These are phyloP conservation scores for Phymastichus coffea DNA, from an alignment of 1,140 invertebrate species.

Conservation along the genomic window DNA sequence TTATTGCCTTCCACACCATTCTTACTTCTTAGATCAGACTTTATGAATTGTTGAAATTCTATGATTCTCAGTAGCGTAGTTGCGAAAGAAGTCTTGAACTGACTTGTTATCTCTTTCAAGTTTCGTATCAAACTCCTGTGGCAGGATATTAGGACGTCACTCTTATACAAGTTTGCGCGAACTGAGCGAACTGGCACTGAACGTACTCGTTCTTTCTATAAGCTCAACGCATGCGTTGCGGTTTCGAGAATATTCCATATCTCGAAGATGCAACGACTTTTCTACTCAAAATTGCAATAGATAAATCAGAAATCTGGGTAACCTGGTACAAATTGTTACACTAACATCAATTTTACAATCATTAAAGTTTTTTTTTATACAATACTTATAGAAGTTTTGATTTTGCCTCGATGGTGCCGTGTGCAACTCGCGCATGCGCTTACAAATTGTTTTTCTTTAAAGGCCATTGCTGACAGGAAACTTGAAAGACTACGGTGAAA, in stretches of 20 bases:
- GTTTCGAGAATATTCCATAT: conserved; percentile 4
- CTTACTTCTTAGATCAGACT: conserved; percentile 20
- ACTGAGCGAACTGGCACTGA: conserved; percentile 25
- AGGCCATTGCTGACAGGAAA: neutral
- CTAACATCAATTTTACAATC: no score
- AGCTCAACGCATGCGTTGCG: conserved; percentile 20
- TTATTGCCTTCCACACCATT: conserved; percentile 44
- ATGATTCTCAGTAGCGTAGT: no score
- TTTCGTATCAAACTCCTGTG: conserved; percentile 10
- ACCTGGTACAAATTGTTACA: no score
- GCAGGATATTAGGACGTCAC: conserved; percentile 19
- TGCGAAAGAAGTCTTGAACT: neutral
- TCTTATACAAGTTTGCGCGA: conserved; percentile 26
- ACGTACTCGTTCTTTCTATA: neutral
- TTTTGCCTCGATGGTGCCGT: conserved; percentile 30
- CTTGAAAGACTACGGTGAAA: conserved; percentile 1
- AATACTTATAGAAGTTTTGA: no score
- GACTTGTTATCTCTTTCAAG: conserved; percentile 16
- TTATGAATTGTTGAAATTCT: neutral
- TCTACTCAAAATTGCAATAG: neutral
- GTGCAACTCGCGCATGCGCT: conserved; percentile 34
- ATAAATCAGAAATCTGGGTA: no score
- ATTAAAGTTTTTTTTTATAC: no score
- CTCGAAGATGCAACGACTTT: neutral
- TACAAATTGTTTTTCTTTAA: neutral